These are phyloP conservation scores for Drosophila ohnishii DNA, from an alignment of 1,140 invertebrate genomes.

Conservation along the genomic window DNA sequence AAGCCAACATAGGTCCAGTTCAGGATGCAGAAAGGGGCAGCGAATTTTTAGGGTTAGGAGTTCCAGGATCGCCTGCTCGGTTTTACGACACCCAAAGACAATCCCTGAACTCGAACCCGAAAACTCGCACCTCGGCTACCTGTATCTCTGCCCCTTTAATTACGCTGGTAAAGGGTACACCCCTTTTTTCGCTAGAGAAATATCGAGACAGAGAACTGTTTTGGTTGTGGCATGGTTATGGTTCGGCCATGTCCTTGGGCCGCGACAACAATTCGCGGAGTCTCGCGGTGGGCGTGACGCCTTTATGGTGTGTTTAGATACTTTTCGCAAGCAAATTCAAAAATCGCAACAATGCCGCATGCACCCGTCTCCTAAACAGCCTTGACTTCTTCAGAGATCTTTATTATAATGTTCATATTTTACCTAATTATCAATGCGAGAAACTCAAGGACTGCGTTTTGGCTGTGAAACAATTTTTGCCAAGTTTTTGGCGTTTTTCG, in stretches of 20 bases:
- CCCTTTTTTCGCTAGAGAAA: constrained; percentile 56
- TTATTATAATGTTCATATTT: constrained; percentile 47
- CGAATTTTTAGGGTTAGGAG: constrained; percentile 56
- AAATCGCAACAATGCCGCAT: constrained; percentile 68
- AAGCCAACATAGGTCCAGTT: constrained; percentile 40
- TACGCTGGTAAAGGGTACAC: constrained; percentile 80
- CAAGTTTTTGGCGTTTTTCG: constrained; percentile 65
- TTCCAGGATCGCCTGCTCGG: constrained; percentile 16
- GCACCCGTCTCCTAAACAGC: constrained; percentile 61
- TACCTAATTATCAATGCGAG: constrained; percentile 68
- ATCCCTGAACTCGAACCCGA: not conserved
- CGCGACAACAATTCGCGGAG: constrained; percentile 34
- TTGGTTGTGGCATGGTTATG: constrained; percentile 63
- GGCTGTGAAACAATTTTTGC: constrained; percentile 59
- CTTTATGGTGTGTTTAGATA: constrained; percentile 81
- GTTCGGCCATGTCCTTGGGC: constrained; percentile 55
- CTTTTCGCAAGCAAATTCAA: constrained; percentile 76
- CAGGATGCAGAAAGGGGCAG: constrained; percentile 35
- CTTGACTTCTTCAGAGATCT: constrained; percentile 67
- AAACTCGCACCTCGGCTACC: constrained; percentile 13
- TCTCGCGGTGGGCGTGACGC: constrained; percentile 78
- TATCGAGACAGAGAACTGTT: constrained; percentile 37
- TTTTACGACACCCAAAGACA: constrained; percentile 21
- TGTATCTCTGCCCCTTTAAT: constrained; percentile 67
- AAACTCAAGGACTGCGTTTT: constrained; percentile 57